phyloP scores from a whole-genome alignment of 2,888 invertebrate species.

The Cosmorhoe ocellata region DNA sequence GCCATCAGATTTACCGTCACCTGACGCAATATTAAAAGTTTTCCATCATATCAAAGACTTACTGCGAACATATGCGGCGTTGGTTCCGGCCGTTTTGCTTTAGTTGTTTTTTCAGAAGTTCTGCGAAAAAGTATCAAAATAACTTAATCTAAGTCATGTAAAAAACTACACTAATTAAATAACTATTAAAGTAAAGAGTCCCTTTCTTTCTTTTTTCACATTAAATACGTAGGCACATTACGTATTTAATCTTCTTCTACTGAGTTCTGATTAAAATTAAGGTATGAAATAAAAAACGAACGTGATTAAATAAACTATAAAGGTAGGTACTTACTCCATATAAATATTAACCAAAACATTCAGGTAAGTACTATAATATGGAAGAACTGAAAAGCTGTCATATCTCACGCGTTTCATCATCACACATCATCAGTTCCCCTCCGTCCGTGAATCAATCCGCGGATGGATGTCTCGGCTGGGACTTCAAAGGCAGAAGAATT shows the following conservation, averaged over 20 bases:
- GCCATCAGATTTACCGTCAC: constrained; percentile 38
- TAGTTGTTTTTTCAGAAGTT: constrained; percentile 1
- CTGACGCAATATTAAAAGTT: constrained; percentile 33
- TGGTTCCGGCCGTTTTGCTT: constrained; percentile 8
- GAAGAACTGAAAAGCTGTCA: constrained; percentile 3
- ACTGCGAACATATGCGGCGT: constrained; percentile 14
- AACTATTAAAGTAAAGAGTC: too few relatives aligned
- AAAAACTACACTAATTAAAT: too few relatives aligned
- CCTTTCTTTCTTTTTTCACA: too few relatives aligned
- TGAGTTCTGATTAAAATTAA: too few relatives aligned
- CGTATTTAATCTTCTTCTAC: too few relatives aligned
- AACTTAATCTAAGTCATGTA: background rate
- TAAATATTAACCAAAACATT: too few relatives aligned
- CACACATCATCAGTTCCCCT: constrained; percentile 16
- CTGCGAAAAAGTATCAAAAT: constrained; percentile 3
- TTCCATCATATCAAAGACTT: constrained; percentile 29
- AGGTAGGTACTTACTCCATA: too few relatives aligned
- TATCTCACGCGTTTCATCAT: constrained; percentile 6
- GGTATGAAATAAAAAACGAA: too few relatives aligned
- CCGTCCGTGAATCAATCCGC: constrained; percentile 25
- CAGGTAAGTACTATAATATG: too few relatives aligned
- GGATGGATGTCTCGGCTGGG: constrained; percentile 30
- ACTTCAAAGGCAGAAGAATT: constrained; percentile 71
- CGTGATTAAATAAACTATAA: too few relatives aligned
- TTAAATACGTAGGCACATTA: too few relatives aligned